Evolutionary conservation across 2,113 vertebrate genomes (phyloP).

Genomic region (Melanostigma gelatinosum): DNA sequence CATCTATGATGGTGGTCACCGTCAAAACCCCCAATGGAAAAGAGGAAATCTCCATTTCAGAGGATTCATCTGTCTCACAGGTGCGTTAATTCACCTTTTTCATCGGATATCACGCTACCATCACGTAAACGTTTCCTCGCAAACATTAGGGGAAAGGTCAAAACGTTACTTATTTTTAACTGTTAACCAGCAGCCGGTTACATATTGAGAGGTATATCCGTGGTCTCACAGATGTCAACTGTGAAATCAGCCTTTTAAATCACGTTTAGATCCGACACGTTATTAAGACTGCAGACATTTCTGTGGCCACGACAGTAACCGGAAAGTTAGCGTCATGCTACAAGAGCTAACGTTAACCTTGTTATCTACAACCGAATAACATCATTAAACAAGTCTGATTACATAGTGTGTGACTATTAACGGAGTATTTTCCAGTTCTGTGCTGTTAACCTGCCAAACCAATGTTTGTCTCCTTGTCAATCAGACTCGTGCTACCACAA

Average conservation of each 20-base stretch:
- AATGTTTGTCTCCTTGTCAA: too few species aligned
- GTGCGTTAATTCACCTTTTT: background rate
- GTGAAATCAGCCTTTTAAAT: background rate
- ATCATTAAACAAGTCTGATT: background rate
- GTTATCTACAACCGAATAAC: too few species aligned
- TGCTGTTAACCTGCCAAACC: too few species aligned
- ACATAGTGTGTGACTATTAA: too few species aligned
- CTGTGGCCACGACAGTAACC: background rate
- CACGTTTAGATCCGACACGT: background rate
- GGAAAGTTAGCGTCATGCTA: background rate
- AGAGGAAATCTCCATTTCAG: background rate
- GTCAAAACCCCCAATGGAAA: constrained; percentile 1
- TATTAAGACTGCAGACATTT: background rate
- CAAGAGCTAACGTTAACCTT: background rate
- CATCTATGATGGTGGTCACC: background rate
- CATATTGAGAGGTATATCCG: background rate
- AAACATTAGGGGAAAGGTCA: background rate
- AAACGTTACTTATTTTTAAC: background rate
- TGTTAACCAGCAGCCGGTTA: background rate
- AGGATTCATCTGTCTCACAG: constrained; percentile 13
- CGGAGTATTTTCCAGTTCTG: too few species aligned
- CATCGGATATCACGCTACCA: background rate
- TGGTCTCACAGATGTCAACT: background rate
- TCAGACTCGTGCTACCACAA: too few species aligned
- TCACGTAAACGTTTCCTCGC: background rate